phyloP scores from a whole-genome alignment of 1,140 invertebrate genomes.

The Aethina tumida region DNA sequence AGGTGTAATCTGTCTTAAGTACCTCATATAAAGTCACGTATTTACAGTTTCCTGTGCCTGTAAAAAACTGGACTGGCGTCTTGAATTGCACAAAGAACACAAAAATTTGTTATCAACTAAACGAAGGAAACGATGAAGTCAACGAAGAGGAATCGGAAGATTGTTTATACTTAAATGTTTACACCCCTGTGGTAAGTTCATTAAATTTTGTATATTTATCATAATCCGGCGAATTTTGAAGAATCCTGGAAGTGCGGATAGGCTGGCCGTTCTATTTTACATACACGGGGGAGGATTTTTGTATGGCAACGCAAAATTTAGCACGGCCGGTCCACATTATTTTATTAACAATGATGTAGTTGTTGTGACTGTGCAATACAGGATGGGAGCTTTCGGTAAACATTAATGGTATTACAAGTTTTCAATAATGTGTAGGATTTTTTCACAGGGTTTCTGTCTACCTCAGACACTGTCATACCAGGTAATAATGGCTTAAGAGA shows the following conservation, averaged over 20 bases:
- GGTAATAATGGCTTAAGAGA: slow-evolving; percentile 9
- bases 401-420: too few relatives aligned
- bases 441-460: slow-evolving; percentile 8
- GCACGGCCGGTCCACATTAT: slow-evolving; percentile 1
- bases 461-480: slow-evolving; percentile 6
- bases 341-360: not conserved
- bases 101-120: slow-evolving; percentile 12
- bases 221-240: not conserved
- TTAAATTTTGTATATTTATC: not conserved
- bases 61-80: slow-evolving; percentile 7
- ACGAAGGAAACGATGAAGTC: slow-evolving; percentile 1
- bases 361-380: slow-evolving; percentile 1
- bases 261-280: slow-evolving; percentile 2
- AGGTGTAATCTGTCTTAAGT: not conserved
- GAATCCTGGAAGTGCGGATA: not conserved
- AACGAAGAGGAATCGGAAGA: slow-evolving; percentile 13
- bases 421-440: too few relatives aligned
- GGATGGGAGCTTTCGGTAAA: slow-evolving; percentile 1
- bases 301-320: not conserved
- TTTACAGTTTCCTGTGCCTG: slow-evolving; percentile 7
- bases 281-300: slow-evolving; percentile 1
- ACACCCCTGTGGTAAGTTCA: slow-evolving; percentile 9
- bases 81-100: slow-evolving; percentile 9
- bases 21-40: too few relatives aligned
- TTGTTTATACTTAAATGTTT: slow-evolving; percentile 16